Conservation (phyloP, 2,113 vertebrate species). For the Calidris pygmaea region DNA sequence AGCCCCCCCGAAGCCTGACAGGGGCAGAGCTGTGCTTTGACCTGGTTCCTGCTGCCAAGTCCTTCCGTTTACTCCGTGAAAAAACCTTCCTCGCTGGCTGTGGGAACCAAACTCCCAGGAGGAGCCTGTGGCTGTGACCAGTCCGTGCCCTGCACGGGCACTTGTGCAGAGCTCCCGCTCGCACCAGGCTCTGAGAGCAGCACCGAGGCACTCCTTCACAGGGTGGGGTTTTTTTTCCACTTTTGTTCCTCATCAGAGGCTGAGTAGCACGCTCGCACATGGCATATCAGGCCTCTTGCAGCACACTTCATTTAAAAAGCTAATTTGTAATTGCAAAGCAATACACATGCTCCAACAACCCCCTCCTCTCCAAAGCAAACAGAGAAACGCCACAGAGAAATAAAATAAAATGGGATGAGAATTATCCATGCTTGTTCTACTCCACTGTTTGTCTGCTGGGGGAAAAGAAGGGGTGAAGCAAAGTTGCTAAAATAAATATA, state of each 20-base stretch:
- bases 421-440: slow-evolving; percentile 45
- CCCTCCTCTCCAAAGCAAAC: slow-evolving; percentile 63
- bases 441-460: neutral
- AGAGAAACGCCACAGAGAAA: slow-evolving; percentile 53
- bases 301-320: slow-evolving; percentile 68
- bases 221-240: neutral
- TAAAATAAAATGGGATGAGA: slow-evolving; percentile 50
- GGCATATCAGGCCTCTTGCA: slow-evolving; percentile 53
- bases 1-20: neutral
- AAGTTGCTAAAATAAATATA: slow-evolving; percentile 28
- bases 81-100: neutral
- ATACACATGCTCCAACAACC: slow-evolving; percentile 53
- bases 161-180: neutral
- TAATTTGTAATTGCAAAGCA: slow-evolving; percentile 69
- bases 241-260: slow-evolving; percentile 18
- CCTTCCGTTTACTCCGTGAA: neutral
- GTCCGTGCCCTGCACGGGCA: neutral
- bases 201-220: neutral
- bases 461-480: neutral
- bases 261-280: neutral
- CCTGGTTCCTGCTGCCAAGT: slow-evolving; percentile 19
- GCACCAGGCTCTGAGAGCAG: neutral
- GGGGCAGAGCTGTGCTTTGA: slow-evolving; percentile 4
- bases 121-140: neutral
- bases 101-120: neutral